Conservation (phyloP, 2,888 invertebrate genomes). For the Neoascia interrupta region DNA sequence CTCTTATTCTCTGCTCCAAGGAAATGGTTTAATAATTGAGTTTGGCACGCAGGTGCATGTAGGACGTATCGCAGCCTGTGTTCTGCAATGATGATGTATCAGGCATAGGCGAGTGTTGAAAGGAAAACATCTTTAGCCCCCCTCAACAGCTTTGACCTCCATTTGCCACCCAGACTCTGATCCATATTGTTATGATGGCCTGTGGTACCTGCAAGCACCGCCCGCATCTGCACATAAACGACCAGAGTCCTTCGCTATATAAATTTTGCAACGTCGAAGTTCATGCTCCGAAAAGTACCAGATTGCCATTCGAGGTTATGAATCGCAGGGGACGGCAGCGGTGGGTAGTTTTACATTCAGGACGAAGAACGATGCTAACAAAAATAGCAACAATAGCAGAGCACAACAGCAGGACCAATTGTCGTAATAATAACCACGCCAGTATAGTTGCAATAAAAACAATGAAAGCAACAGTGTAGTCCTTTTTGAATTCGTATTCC, state of each 20-base stretch:
- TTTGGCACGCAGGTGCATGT: constrained; percentile 54
- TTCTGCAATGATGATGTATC: constrained; percentile 27
- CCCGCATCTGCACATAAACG: not conserved
- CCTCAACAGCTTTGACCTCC: constrained; percentile 17
- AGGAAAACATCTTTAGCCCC: constrained; percentile 34
- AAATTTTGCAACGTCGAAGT: constrained; percentile 46
- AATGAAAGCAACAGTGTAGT: constrained; percentile 57
- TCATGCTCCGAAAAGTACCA: constrained; percentile 48
- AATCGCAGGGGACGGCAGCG: not conserved
- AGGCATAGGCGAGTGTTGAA: not conserved
- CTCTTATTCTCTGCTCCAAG: constrained; percentile 48
- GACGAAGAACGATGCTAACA: constrained; percentile 34
- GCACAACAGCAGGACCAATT: constrained; percentile 50
- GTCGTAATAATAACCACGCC: constrained; percentile 63
- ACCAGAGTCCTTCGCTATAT: constrained; percentile 3
- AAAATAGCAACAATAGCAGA: constrained; percentile 39
- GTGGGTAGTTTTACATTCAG: constrained; percentile 8
- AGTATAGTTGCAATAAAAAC: constrained; percentile 50
- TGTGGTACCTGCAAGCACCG: too few relatives aligned
- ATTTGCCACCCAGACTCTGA: constrained; percentile 6
- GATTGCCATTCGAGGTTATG: constrained; percentile 5
- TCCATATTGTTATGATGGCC: constrained; percentile 44
- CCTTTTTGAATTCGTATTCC: constrained; percentile 10
- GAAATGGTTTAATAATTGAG: constrained; percentile 65
- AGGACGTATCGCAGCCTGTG: constrained; percentile 8